Conservation (phyloP, 1,140 invertebrate species). For the Solen grandis region DNA sequence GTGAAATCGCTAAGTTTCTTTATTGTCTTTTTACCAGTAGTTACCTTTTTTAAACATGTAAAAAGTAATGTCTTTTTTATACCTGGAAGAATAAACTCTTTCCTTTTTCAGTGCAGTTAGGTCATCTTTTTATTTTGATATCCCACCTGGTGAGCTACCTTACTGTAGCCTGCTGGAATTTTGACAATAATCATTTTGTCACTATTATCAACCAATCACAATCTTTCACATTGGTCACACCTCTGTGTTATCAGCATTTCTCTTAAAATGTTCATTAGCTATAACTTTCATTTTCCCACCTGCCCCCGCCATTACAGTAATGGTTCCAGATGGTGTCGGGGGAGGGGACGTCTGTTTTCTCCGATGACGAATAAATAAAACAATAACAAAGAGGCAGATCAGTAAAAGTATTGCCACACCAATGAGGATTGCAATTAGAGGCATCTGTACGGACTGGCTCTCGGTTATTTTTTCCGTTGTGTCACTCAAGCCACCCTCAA, state of each 20-base stretch:
- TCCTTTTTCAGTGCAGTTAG: too few relatives aligned
- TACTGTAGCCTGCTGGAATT: too few relatives aligned
- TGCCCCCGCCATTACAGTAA: conserved; percentile 62
- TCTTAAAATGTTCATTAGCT: not conserved
- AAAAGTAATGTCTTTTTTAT: too few relatives aligned
- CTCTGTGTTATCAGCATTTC: conserved; percentile 50
- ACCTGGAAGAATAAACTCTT: too few relatives aligned
- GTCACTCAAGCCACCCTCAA: conserved; percentile 51
- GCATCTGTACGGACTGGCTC: conserved; percentile 49
- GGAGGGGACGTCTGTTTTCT: conserved; percentile 71
- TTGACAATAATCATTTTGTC: not conserved
- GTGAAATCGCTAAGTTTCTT: too few relatives aligned
- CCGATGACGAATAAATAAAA: conserved; percentile 66
- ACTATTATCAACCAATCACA: not conserved
- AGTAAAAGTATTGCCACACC: too few relatives aligned
- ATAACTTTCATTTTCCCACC: conserved; percentile 56
- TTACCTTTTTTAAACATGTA: too few relatives aligned
- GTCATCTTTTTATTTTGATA: too few relatives aligned
- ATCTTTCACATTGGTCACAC: conserved; percentile 17
- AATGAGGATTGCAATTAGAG: conserved; percentile 69
- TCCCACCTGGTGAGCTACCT: too few relatives aligned
- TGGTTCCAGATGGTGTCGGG: conserved; percentile 69
- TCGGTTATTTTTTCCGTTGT: conserved; percentile 60
- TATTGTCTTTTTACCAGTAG: too few relatives aligned
- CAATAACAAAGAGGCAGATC: conserved; percentile 65